Percentiles rank a stretch among this genome's conserved stretches.
phyloP scores from a whole-genome alignment of 2,797 vertebrate genomes.

The Phoxinus dragarum region DNA sequence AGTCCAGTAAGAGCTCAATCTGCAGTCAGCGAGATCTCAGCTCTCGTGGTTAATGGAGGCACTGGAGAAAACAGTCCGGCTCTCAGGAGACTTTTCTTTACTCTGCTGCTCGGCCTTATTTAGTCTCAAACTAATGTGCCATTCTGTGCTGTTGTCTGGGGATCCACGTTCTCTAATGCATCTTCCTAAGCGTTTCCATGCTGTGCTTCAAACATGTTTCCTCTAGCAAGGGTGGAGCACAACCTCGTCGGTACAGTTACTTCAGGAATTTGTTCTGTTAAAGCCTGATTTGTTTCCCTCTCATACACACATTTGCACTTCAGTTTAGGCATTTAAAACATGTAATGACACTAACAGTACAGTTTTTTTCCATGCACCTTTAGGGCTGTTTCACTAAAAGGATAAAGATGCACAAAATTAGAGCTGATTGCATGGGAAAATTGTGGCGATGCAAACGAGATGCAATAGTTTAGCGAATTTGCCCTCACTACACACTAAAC shows the following conservation, averaged over 20 bases:
- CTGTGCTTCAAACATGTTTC: neutral
- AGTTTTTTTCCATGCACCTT: neutral
- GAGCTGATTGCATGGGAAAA: neutral
- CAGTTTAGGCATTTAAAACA: neutral
- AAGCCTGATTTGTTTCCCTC: neutral
- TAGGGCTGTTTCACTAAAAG: neutral
- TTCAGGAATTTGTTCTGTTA: neutral
- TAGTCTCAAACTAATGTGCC: slow-evolving; percentile 34
- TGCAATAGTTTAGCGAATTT: neutral
- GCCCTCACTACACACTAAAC: neutral
- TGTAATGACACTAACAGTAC: neutral
- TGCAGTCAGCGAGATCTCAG: neutral
- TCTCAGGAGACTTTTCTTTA: slow-evolving; percentile 19
- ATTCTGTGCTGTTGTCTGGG: slow-evolving; percentile 19
- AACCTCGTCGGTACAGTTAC: neutral
- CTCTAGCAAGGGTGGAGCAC: neutral
- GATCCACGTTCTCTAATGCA: neutral
- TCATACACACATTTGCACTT: too few relatives aligned
- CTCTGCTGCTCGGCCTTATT: slow-evolving; percentile 25
- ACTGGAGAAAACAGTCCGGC: slow-evolving; percentile 13
- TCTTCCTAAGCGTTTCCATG: neutral
- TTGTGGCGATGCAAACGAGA: neutral
- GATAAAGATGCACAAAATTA: neutral
- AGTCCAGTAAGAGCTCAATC: slow-evolving; percentile 24
- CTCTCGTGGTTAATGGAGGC: slow-evolving; percentile 31